These are phyloP conservation scores for Andrena fulva DNA, from an alignment of 2,888 invertebrate species.

Conservation along the genomic window DNA sequence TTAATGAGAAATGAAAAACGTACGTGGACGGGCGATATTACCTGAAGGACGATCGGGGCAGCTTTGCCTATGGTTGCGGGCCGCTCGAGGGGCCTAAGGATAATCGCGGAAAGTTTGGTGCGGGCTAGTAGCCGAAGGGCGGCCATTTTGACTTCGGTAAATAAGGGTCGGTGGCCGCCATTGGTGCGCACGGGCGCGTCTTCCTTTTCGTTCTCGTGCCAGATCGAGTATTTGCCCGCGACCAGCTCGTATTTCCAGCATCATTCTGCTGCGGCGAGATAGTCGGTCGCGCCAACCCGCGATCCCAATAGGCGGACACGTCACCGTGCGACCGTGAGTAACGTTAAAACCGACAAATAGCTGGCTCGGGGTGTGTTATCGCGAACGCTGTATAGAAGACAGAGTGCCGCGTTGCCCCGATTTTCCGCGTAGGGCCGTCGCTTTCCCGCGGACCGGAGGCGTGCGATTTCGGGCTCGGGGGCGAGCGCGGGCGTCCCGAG, in stretches of 20 bases:
- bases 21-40: constrained; percentile 38
- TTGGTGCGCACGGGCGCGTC: constrained; percentile 83
- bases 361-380: constrained; percentile 71
- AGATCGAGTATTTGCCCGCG: constrained; percentile 57
- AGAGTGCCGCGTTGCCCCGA: constrained; percentile 78
- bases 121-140: constrained; percentile 81
- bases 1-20: neutral
- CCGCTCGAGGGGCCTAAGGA: constrained; percentile 36
- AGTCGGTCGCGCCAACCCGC: constrained; percentile 24
- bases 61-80: constrained; percentile 23
- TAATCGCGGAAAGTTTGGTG: constrained; percentile 61
- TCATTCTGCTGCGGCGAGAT: constrained; percentile 51
- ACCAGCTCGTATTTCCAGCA: constrained; percentile 31
- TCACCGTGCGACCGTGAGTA: constrained; percentile 40
- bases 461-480: constrained; percentile 8
- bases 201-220: constrained; percentile 78
- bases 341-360: constrained; percentile 66
- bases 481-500: constrained; percentile 1
- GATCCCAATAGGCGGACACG: constrained; percentile 47
- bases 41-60: constrained; percentile 63
- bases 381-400: constrained; percentile 71
- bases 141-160: constrained; percentile 82
- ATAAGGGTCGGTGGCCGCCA: constrained; percentile 83
- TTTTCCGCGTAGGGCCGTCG: constrained; percentile 28
- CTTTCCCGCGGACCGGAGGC: neutral